Conservation (phyloP, 2,113 vertebrate species). For the Odocoileus hemionus region DNA sequence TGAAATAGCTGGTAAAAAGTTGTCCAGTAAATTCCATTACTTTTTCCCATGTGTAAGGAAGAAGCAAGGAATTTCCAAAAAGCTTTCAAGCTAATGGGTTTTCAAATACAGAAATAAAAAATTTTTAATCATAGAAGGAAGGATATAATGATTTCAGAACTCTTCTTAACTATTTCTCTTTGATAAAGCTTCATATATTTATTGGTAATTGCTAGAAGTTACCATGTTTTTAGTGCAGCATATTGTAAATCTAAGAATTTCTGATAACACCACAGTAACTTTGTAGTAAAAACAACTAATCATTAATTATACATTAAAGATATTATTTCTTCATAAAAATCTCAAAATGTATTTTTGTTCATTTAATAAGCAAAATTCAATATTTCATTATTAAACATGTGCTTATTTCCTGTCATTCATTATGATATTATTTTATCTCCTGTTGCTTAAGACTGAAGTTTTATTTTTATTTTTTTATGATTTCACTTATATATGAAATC, state of each 20-base stretch:
- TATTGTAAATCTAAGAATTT: neutral
- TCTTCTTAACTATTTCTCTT: neutral
- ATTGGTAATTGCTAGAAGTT: constrained; percentile 16
- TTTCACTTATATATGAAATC: too few relatives aligned
- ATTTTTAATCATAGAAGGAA: constrained; percentile 15
- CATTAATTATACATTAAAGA: constrained; percentile 21
- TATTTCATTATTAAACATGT: neutral
- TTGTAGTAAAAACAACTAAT: constrained; percentile 19
- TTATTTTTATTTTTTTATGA: neutral
- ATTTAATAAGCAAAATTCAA: neutral
- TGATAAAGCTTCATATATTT: constrained; percentile 11
- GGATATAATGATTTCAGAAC: neutral
- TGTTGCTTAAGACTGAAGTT: neutral
- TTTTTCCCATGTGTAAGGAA: constrained; percentile 13
- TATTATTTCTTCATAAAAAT: neutral
- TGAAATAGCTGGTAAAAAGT: neutral
- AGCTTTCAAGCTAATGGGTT: neutral
- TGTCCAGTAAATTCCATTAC: constrained; percentile 26
- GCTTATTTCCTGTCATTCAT: neutral
- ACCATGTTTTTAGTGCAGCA: neutral
- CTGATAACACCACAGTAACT: neutral
- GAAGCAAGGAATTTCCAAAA: constrained; percentile 23
- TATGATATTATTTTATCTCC: neutral
- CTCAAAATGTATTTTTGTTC: neutral
- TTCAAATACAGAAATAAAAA: neutral